Percentiles rank a stretch among this genome's conserved stretches.
Conservation (phyloP, 2,113 vertebrate species). For the Gobius niger region DNA sequence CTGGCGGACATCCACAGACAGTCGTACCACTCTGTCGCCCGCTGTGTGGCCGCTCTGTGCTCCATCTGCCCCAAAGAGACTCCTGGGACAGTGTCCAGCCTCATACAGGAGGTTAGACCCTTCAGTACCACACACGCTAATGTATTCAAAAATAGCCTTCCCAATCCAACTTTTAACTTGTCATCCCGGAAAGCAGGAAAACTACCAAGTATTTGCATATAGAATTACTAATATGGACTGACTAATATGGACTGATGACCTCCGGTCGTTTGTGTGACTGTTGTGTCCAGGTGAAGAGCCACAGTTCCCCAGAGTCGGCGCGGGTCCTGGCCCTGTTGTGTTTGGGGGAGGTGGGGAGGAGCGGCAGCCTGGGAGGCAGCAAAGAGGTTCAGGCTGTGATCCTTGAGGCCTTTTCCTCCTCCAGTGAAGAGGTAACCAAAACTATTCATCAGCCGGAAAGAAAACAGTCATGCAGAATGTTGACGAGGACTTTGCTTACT, state of each 20-base stretch:
- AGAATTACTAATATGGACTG: too few species aligned
- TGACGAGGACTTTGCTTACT: too few species aligned
- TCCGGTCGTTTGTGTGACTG: background rate
- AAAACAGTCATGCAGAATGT: too few species aligned
- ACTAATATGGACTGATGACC: background rate
- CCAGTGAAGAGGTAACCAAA: slow-evolving; percentile 79
- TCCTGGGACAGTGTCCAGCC: slow-evolving; percentile 69
- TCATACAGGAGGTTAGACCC: slow-evolving; percentile 79
- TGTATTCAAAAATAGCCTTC: background rate
- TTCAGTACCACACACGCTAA: background rate
- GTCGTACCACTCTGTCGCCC: slow-evolving; percentile 83
- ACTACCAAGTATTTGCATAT: too few species aligned
- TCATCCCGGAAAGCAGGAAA: too few species aligned
- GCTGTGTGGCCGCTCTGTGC: slow-evolving; percentile 85
- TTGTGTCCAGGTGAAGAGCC: slow-evolving; percentile 72
- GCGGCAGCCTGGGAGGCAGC: slow-evolving; percentile 79
- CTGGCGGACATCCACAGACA: slow-evolving; percentile 77
- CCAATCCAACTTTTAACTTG: too few species aligned
- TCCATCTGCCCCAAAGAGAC: slow-evolving; percentile 84
- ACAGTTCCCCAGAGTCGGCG: slow-evolving; percentile 75
- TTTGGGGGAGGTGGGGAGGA: slow-evolving; percentile 87
- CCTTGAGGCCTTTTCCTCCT: slow-evolving; percentile 85
- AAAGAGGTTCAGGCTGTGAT: slow-evolving; percentile 85
- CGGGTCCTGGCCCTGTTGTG: slow-evolving; percentile 87
- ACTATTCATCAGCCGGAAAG: too few species aligned